These are phyloP conservation scores for Myotis davidii DNA, from an alignment of 2,113 vertebrate species.

Conservation along the genomic window DNA sequence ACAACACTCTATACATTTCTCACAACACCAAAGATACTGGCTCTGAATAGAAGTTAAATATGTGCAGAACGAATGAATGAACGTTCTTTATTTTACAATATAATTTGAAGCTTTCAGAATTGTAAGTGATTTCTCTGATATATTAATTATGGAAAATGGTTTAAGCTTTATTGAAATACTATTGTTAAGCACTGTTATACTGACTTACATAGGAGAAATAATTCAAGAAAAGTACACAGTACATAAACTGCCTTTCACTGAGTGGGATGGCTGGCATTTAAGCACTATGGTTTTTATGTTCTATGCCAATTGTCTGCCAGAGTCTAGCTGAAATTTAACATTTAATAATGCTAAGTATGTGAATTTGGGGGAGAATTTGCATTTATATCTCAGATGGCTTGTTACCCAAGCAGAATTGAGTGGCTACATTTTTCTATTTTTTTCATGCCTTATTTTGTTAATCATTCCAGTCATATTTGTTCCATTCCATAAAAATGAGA, in stretches of 20 bases:
- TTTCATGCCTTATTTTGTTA: slow-evolving; percentile 76
- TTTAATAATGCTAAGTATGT: slow-evolving; percentile 59
- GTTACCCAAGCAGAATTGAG: slow-evolving; percentile 58
- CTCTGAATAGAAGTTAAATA: neutral
- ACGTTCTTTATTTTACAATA: neutral
- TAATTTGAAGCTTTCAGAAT: slow-evolving; percentile 24
- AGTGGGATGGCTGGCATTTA: slow-evolving; percentile 48
- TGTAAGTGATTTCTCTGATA: neutral
- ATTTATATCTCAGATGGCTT: slow-evolving; percentile 20
- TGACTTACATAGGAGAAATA: neutral
- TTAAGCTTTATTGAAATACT: slow-evolving; percentile 43
- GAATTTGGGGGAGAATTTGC: slow-evolving; percentile 18
- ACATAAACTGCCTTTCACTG: slow-evolving; percentile 49
- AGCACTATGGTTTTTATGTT: slow-evolving; percentile 2
- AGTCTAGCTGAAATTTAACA: slow-evolving; percentile 47
- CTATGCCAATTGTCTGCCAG: neutral
- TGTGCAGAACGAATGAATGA: neutral
- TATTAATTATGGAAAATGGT: neutral
- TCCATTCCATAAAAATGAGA: slow-evolving; percentile 80
- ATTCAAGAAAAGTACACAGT: slow-evolving; percentile 34
- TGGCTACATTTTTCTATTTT: slow-evolving; percentile 64
- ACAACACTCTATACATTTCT: neutral
- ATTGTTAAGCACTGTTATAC: neutral
- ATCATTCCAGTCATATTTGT: slow-evolving; percentile 83
- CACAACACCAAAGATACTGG: neutral